A percentile compares a stretch with the other conserved stretches of the same genome.
phyloP scores from a whole-genome alignment of 2,797 vertebrate species.

The Benthosema pterotum region DNA sequence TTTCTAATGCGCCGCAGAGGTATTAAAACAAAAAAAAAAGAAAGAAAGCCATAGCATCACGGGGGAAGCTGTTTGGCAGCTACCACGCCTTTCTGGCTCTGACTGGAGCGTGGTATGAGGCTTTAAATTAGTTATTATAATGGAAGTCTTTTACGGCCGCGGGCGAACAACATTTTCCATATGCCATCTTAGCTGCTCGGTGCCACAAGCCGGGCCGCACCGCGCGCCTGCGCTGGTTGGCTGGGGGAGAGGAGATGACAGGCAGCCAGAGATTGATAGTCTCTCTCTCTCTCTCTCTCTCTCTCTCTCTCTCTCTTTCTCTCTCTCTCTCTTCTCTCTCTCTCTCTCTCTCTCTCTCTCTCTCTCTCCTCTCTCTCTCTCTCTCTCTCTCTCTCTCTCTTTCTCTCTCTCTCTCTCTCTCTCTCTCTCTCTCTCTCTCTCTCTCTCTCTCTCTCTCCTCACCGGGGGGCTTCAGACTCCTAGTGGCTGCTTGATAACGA shows the following conservation, averaged over 20 bases:
- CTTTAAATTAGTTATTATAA: constrained; percentile 75
- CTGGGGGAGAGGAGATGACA: constrained; percentile 20
- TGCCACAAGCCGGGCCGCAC: constrained; percentile 49
- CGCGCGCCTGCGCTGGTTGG: constrained; percentile 25
- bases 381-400: background rate
- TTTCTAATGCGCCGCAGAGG: constrained; percentile 51
- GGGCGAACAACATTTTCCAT: constrained; percentile 63
- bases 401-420: background rate
- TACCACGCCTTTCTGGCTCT: constrained; percentile 55
- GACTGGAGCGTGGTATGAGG: constrained; percentile 37
- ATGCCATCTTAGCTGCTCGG: constrained; percentile 44
- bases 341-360: background rate
- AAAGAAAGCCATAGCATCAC: constrained; percentile 34
- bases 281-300: background rate
- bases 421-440: background rate
- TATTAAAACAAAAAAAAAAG: constrained; percentile 25
- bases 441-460: background rate
- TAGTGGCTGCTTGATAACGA: constrained; percentile 1
- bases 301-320: background rate
- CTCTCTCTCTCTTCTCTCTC: background rate
- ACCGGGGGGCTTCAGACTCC: constrained; percentile 2
- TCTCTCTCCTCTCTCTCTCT: background rate
- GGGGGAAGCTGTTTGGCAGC: constrained; percentile 64
- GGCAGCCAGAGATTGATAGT: constrained; percentile 30
- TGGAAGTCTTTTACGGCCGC: constrained; percentile 69